These are phyloP conservation scores for Smutsia temminckii DNA, from an alignment of 2,797 vertebrate genomes.

Conservation along the genomic window DNA sequence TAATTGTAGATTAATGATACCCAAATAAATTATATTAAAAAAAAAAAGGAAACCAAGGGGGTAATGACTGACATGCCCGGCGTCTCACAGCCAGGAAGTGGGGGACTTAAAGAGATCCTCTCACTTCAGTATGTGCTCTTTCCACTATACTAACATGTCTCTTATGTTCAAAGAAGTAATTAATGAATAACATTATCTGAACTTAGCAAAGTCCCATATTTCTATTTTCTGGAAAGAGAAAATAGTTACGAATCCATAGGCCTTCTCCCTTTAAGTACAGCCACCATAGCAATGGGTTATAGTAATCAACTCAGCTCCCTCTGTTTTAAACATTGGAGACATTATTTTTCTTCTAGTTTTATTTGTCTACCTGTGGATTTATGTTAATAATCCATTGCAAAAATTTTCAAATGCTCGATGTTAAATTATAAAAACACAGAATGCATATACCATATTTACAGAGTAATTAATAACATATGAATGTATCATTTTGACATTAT, in stretches of 20 bases:
- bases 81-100: not conserved
- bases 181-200: not conserved
- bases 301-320: not conserved
- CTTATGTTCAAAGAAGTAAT: not conserved
- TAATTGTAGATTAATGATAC: too few relatives aligned
- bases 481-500: constrained; percentile 1
- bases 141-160: not conserved
- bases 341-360: constrained; percentile 7
- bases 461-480: not conserved
- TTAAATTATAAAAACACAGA: constrained; percentile 5
- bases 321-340: not conserved
- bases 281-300: not conserved
- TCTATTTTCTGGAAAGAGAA: constrained; percentile 27
- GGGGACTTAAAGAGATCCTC: not conserved
- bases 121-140: not conserved
- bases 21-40: too few relatives aligned
- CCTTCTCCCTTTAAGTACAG: not conserved
- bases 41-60: not conserved
- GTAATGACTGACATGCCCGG: not conserved
- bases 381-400: not conserved
- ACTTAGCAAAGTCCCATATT: not conserved
- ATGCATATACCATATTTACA: not conserved
- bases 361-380: not conserved
- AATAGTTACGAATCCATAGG: not conserved
- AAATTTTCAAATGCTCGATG: not conserved